Conservation (phyloP, 2,113 vertebrate species). For the Pedionomus torquatus region DNA sequence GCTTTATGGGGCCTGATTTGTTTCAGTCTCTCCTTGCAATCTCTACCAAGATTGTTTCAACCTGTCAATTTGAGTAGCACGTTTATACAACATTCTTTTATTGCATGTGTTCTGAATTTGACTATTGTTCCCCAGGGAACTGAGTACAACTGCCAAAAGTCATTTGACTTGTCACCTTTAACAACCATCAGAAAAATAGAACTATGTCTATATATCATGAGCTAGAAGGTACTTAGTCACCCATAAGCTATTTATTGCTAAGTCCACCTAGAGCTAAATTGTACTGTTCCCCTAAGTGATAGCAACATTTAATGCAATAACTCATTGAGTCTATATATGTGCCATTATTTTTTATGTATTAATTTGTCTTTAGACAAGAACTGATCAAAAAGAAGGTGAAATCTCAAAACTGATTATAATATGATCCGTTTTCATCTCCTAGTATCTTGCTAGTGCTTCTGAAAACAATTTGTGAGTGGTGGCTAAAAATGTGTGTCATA, state of each 20-base stretch:
- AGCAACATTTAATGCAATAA: background rate
- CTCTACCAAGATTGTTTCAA: constrained; percentile 34
- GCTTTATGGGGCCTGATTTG: constrained; percentile 24
- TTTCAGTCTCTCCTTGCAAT: constrained; percentile 35
- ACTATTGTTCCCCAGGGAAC: constrained; percentile 40
- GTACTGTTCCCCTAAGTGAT: background rate
- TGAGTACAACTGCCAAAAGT: constrained; percentile 50
- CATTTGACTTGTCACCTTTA: constrained; percentile 64
- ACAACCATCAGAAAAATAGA: constrained; percentile 47
- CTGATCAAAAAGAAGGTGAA: background rate
- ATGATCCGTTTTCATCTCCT: background rate
- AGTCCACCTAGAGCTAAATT: background rate
- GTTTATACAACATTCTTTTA: constrained; percentile 42
- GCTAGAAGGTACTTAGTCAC: background rate
- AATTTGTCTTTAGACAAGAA: background rate
- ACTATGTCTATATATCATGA: background rate
- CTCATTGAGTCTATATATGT: background rate
- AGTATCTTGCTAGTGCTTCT: background rate
- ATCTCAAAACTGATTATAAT: no score
- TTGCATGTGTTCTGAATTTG: constrained; percentile 60
- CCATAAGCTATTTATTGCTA: constrained; percentile 1
- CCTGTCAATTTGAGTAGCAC: constrained; percentile 19
- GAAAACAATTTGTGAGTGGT: background rate
- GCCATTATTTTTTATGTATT: background rate
- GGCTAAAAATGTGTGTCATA: background rate